Percentiles rank a stretch among this genome's conserved stretches.
phyloP scores from a whole-genome alignment of 23 tunicate species.

The Styela clava region DNA sequence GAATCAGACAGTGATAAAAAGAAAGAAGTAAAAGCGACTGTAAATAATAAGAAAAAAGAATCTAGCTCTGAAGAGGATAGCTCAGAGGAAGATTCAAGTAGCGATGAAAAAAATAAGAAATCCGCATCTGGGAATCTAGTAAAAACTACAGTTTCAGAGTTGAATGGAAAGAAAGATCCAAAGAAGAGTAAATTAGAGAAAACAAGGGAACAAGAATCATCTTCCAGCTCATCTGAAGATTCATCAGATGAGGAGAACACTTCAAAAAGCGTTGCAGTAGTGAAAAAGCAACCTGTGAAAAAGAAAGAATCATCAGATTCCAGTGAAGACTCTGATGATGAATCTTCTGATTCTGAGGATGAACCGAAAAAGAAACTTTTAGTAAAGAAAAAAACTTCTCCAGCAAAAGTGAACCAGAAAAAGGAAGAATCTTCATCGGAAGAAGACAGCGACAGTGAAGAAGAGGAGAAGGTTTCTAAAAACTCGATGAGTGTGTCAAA shows the following conservation, averaged over 20 bases:
- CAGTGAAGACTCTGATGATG: background rate
- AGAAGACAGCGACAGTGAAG: background rate
- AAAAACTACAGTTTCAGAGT: background rate
- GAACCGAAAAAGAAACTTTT: background rate
- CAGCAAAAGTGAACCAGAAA: background rate
- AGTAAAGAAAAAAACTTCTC: background rate
- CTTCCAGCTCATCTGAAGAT: background rate
- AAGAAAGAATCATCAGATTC: background rate
- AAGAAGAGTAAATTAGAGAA: background rate
- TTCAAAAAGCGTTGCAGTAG: background rate
- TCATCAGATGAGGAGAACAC: background rate
- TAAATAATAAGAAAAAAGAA: too few species aligned
- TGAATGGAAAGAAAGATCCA: background rate
- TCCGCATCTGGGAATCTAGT: too few species aligned
- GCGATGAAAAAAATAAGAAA: background rate
- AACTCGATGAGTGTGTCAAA: background rate
- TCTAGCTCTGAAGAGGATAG: background rate
- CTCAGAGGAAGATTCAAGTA: background rate
- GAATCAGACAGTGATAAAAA: slow-evolving; percentile 18
- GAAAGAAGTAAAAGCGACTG: slow-evolving; percentile 3
- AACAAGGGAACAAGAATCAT: background rate
- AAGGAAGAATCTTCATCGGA: background rate
- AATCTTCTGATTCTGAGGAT: background rate
- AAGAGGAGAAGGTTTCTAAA: background rate
- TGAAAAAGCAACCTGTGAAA: background rate